Evolutionary conservation across 2,888 invertebrate species (phyloP).

Genomic region (Phortica magna): DNA sequence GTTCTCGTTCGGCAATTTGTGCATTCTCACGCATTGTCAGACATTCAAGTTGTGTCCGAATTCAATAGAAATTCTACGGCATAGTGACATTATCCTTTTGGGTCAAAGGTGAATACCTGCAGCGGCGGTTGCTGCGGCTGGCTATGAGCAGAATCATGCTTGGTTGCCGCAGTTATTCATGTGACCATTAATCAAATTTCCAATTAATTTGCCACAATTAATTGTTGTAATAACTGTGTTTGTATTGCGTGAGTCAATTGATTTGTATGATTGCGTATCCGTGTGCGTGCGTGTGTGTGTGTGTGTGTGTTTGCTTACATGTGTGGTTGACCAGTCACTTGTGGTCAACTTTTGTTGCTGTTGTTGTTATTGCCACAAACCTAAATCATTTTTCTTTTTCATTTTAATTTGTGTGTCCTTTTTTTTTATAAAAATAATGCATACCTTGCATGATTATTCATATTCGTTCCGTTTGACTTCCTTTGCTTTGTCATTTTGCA

Average conservation of each 20-base stretch:
- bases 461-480: conserved; percentile 24
- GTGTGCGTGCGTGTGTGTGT: neutral
- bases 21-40: conserved; percentile 58
- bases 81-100: neutral
- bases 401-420: neutral
- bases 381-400: no score
- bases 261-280: neutral
- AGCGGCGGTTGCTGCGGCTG: neutral
- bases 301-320: neutral
- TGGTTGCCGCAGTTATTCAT: conserved; percentile 48
- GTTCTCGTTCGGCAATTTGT: conserved; percentile 25
- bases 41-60: neutral
- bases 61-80: conserved; percentile 1
- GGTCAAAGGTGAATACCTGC: conserved; percentile 57
- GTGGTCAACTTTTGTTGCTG: neutral
- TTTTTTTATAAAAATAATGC: conserved; percentile 1
- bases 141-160: conserved; percentile 39
- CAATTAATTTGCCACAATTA: conserved; percentile 72
- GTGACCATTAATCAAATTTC: conserved; percentile 69
- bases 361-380: neutral
- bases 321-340: conserved; percentile 1
- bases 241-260: conserved; percentile 18
- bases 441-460: conserved; percentile 26
- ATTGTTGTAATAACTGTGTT: conserved; percentile 65
- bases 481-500: conserved; percentile 9